A percentile compares a stretch with the other conserved stretches of the same genome.
Evolutionary conservation across 1,140 invertebrate genomes (phyloP).

Genomic region (Diachasmimorpha longicaudata): DNA sequence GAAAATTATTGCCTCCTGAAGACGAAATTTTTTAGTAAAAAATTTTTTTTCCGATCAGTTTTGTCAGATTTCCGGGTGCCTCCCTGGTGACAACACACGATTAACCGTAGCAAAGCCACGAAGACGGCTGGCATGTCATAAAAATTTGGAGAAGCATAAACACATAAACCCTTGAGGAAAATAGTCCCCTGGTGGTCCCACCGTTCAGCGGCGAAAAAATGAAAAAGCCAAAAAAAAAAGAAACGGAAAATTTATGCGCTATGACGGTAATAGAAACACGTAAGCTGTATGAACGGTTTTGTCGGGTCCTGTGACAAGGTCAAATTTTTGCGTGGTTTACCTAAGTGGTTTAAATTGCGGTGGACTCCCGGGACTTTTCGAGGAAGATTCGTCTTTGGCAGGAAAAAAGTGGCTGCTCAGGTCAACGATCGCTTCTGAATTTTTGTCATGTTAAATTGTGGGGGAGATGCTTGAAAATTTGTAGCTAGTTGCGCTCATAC

Average conservation of each 20-base stretch:
- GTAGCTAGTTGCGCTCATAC: too few species aligned
- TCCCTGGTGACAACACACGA: neutral
- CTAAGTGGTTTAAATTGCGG: neutral
- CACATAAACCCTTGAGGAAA: constrained; percentile 35
- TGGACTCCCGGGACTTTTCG: neutral
- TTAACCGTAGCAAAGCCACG: constrained; percentile 14
- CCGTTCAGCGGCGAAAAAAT: neutral
- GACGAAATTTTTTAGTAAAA: too few species aligned
- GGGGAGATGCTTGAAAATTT: too few species aligned
- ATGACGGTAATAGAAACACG: neutral
- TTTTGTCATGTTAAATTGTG: too few species aligned
- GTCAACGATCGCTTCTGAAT: too few species aligned
- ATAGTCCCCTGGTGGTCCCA: neutral
- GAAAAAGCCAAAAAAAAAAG: neutral
- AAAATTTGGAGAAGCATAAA: constrained; percentile 41
- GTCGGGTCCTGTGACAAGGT: neutral
- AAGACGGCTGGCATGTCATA: constrained; percentile 32
- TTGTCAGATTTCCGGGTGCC: neutral
- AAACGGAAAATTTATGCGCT: neutral
- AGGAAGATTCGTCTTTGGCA: neutral
- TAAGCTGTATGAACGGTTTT: neutral
- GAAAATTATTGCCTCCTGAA: too few species aligned
- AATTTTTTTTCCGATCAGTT: too few species aligned
- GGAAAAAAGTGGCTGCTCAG: too few species aligned
- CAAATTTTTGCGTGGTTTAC: neutral